These are phyloP conservation scores for Falco cherrug DNA, from an alignment of 2,797 vertebrate genomes.

Conservation along the genomic window DNA sequence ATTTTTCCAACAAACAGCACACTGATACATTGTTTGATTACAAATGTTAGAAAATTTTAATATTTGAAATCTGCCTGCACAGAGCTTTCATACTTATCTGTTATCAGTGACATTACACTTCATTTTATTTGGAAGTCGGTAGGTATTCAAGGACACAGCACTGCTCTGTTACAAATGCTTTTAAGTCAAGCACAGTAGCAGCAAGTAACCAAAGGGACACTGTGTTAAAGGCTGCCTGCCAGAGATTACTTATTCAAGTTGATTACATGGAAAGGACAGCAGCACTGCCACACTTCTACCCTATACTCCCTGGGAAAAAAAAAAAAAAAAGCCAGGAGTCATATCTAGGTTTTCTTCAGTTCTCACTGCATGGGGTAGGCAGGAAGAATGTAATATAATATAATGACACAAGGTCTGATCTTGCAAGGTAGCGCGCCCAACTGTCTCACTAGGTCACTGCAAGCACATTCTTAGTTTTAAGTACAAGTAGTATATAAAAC, in stretches of 20 bases:
- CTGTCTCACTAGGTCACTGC: background rate
- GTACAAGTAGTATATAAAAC: background rate
- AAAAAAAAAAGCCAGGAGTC: background rate
- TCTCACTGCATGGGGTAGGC: background rate
- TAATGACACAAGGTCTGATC: background rate
- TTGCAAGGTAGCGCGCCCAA: background rate
- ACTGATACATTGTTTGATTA: background rate
- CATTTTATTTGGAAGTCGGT: background rate
- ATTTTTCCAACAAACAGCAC: background rate
- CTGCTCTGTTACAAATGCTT: background rate
- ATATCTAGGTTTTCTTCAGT: background rate
- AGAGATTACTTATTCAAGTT: background rate
- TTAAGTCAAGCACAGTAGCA: background rate
- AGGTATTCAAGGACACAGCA: background rate
- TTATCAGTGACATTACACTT: background rate
- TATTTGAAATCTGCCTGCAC: background rate
- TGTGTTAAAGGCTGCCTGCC: background rate
- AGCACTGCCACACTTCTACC: background rate
- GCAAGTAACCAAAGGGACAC: background rate
- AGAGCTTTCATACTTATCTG: background rate
- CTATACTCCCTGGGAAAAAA: background rate
- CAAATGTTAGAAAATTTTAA: background rate
- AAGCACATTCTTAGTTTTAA: background rate
- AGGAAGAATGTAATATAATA: background rate
- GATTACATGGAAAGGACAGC: background rate